Conservation (phyloP, 1,140 invertebrate species). For the Lepidurus couesii region DNA sequence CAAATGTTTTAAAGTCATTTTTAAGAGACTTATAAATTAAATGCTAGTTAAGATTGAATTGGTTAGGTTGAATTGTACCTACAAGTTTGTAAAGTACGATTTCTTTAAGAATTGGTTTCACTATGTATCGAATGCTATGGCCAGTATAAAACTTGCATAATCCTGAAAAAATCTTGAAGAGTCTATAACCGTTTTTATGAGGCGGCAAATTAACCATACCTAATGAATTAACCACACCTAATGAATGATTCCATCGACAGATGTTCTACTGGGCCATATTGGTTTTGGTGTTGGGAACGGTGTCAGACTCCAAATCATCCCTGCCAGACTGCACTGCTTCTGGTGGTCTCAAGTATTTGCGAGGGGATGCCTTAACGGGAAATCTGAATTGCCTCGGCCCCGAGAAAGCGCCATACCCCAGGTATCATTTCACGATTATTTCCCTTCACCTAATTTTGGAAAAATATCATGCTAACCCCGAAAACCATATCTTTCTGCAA, state of each 20-base stretch:
- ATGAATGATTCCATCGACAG: background rate
- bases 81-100: no score
- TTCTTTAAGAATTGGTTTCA: no score
- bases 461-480: background rate
- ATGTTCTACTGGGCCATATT: background rate
- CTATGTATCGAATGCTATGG: no score
- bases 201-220: no score
- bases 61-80: no score
- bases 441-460: background rate
- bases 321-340: background rate
- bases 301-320: background rate
- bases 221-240: no score
- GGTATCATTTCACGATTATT: constrained; percentile 52
- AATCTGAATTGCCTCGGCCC: constrained; percentile 67
- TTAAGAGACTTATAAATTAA: no score
- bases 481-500: constrained; percentile 43
- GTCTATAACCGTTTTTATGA: no score
- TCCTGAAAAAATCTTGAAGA: no score
- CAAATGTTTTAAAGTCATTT: no score
- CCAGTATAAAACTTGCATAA: no score
- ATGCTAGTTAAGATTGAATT: no score
- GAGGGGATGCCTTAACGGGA: constrained; percentile 75
- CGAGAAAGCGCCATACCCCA: constrained; percentile 70
- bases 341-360: constrained; percentile 59
- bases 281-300: background rate